Conservation (phyloP, 2,113 vertebrate genomes). For the Channa maculata region DNA sequence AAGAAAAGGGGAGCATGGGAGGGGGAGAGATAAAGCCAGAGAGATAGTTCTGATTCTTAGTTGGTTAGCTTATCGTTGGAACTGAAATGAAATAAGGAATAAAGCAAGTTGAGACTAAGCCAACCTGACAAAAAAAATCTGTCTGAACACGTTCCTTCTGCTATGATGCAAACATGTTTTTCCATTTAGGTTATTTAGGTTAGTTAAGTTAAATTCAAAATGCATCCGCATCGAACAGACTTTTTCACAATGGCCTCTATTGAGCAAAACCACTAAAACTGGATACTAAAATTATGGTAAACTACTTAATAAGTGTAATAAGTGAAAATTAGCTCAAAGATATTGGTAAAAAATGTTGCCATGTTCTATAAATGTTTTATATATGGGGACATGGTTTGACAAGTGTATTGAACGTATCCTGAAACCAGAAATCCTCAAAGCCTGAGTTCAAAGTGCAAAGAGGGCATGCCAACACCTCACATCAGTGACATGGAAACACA, state of each 20-base stretch:
- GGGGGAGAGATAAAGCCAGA: not conserved
- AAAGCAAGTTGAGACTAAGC: not conserved
- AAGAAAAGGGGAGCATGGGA: not conserved
- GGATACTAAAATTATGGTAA: too few species aligned
- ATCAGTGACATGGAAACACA: not conserved
- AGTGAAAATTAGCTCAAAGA: too few species aligned
- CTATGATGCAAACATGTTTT: not conserved
- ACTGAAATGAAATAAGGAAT: constrained; percentile 14
- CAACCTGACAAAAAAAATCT: not conserved
- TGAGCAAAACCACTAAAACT: not conserved
- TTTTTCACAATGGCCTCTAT: not conserved
- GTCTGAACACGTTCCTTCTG: constrained; percentile 25
- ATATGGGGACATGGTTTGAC: not conserved
- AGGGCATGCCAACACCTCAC: not conserved
- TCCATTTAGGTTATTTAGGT: too few species aligned
- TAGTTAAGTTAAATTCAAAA: too few species aligned
- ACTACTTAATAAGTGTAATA: too few species aligned
- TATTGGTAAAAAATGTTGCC: not conserved
- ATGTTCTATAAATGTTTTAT: not conserved
- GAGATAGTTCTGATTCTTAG: not conserved
- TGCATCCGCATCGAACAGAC: too few species aligned
- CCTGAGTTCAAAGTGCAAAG: not conserved
- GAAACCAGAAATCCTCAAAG: not conserved
- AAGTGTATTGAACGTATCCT: not conserved
- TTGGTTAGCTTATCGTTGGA: not conserved